These are phyloP conservation scores for Stichodactyla helianthus DNA, from an alignment of 64 coral and sea anemone genomes.

Conservation along the genomic window DNA sequence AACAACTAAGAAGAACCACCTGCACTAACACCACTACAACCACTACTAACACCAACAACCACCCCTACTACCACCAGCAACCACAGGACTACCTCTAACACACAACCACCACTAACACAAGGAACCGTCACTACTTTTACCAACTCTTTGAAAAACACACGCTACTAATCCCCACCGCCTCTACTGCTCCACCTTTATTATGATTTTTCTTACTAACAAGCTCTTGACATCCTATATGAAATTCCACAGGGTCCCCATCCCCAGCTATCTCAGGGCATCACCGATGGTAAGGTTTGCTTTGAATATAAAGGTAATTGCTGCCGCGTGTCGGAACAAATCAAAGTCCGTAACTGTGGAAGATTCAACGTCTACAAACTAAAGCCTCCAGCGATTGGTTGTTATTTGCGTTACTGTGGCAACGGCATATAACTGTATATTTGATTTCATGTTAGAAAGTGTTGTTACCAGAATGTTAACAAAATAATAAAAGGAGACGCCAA, in stretches of 20 bases:
- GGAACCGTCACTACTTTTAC: too few relatives aligned
- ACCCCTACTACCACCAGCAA: neutral
- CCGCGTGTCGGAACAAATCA: neutral
- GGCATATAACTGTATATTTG: neutral
- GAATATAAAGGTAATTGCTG: neutral
- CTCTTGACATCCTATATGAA: neutral
- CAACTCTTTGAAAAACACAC: too few relatives aligned
- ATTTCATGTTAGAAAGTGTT: neutral
- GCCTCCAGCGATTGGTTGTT: slow-evolving; percentile 22
- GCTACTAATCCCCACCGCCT: neutral
- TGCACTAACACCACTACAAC: neutral
- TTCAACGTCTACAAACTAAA: slow-evolving; percentile 49
- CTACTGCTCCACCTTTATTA: neutral
- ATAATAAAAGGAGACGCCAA: too few relatives aligned
- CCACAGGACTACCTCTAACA: too few relatives aligned
- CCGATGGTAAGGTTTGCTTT: slow-evolving; percentile 9
- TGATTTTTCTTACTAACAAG: neutral
- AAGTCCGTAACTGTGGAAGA: slow-evolving; percentile 42
- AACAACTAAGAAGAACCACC: neutral
- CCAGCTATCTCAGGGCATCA: slow-evolving; percentile 17
- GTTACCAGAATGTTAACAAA: too few relatives aligned
- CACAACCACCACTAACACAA: too few relatives aligned
- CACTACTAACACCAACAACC: too few relatives aligned
- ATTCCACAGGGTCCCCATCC: slow-evolving; percentile 5
- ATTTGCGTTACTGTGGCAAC: slow-evolving; percentile 39